Evolutionary conservation across 2,113 vertebrate genomes (phyloP).

Genomic region (Thinocorus orbignyianus): DNA sequence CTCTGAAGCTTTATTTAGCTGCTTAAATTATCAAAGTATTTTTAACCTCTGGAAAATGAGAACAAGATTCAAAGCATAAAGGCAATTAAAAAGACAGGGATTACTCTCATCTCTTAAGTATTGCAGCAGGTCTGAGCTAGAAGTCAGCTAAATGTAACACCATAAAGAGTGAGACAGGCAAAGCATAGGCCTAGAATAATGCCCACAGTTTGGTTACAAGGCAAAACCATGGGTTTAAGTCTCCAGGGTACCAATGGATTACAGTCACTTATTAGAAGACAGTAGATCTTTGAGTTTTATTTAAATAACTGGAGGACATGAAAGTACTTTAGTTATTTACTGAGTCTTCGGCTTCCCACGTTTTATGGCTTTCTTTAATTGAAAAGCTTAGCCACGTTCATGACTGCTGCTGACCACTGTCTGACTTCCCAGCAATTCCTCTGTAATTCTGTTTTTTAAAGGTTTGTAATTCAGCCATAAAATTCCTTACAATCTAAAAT

Average conservation of each 20-base stretch:
- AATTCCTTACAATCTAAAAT: neutral
- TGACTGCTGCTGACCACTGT: neutral
- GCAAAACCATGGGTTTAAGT: neutral
- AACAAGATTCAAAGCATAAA: conserved; percentile 35
- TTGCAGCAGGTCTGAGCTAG: neutral
- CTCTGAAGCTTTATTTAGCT: conserved; percentile 54
- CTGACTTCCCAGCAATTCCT: neutral
- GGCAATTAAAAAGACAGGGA: conserved; percentile 38
- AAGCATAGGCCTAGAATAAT: neutral
- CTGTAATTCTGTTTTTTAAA: neutral
- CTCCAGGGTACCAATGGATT: neutral
- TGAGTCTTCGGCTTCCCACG: neutral
- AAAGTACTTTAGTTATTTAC: neutral
- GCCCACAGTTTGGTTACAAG: neutral
- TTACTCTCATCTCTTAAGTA: neutral
- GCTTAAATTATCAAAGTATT: conserved; percentile 60
- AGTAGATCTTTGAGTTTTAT: neutral
- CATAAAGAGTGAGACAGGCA: neutral
- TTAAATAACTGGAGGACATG: neutral
- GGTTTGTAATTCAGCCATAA: neutral
- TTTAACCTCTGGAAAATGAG: conserved; percentile 56
- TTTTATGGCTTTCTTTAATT: neutral
- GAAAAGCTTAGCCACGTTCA: neutral
- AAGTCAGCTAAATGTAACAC: neutral
- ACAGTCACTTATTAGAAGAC: neutral